phyloP scores from a whole-genome alignment of 2,113 vertebrate species.

The Cyprinodon tularosa region DNA sequence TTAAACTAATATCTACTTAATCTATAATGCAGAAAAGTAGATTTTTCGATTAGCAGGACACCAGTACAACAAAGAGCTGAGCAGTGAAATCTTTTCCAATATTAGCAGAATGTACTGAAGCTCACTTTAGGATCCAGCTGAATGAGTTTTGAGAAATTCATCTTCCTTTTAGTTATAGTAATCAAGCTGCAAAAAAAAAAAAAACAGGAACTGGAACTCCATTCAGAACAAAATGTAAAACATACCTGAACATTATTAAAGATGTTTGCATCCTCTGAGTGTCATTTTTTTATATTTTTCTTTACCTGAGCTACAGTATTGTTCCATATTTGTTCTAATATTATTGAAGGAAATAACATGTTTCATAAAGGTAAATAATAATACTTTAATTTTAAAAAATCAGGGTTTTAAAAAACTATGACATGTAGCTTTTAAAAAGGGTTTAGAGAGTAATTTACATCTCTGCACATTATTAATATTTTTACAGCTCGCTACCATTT shows the following conservation, averaged over 20 bases:
- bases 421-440: too few relatives aligned
- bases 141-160: slow-evolving; percentile 2
- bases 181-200: not conserved
- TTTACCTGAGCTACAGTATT: too few relatives aligned
- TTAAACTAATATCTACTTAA: slow-evolving; percentile 60
- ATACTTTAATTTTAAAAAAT: too few relatives aligned
- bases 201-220: not conserved
- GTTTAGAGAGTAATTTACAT: too few relatives aligned
- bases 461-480: too few relatives aligned
- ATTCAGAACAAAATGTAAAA: not conserved
- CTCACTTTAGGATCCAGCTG: slow-evolving; percentile 7
- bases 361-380: too few relatives aligned
- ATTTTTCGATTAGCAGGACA: slow-evolving; percentile 71
- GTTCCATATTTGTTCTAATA: too few relatives aligned
- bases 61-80: slow-evolving; percentile 36
- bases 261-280: not conserved
- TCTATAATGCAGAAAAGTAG: slow-evolving; percentile 72
- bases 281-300: not conserved
- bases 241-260: not conserved
- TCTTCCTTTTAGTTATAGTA: not conserved
- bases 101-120: slow-evolving; percentile 1
- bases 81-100: slow-evolving; percentile 25
- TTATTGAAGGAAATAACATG: too few relatives aligned
- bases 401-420: too few relatives aligned
- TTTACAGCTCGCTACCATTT: too few relatives aligned